A percentile compares a stretch with the other conserved stretches of the same genome.
phyloP scores from a whole-genome alignment of 2,113 vertebrate genomes.

The Cavia aperea region DNA sequence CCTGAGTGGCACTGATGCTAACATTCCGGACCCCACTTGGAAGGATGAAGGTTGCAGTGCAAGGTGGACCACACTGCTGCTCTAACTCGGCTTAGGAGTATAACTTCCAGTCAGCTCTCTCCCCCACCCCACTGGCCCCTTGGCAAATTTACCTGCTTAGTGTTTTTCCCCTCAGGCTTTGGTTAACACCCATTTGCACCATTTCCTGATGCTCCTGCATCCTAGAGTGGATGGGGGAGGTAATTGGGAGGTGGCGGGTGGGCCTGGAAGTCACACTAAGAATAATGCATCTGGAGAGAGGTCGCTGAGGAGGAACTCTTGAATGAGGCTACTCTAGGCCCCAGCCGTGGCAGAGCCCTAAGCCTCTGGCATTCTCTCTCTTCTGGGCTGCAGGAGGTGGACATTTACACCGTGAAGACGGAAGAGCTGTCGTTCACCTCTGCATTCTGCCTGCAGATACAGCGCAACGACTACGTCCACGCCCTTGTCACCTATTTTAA shows the following conservation, averaged over 20 bases:
- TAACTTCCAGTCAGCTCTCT: not conserved
- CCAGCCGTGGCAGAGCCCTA: not conserved
- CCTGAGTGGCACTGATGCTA: not conserved
- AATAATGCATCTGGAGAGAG: too few relatives aligned
- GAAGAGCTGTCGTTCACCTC: constrained; percentile 94
- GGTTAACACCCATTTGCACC: not conserved
- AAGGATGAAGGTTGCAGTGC: accelerated
- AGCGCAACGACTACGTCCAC: constrained; percentile 96
- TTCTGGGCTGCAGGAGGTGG: constrained; percentile 85
- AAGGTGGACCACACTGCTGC: not conserved
- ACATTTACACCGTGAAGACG: constrained; percentile 94
- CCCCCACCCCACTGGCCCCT: accelerated
- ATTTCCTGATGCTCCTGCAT: not conserved
- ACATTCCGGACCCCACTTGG: not conserved
- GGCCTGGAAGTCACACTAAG: not conserved
- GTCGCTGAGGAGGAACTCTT: accelerated
- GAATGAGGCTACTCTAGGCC: not conserved
- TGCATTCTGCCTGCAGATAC: constrained; percentile 93
- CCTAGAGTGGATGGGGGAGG: not conserved
- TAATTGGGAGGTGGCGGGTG: not conserved
- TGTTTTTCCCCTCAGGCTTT: not conserved
- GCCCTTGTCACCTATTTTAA: constrained; percentile 97
- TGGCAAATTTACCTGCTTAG: not conserved
- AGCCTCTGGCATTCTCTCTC: constrained; percentile 22
- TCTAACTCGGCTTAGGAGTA: not conserved